Base-by-base conservation (phyloP, 1,140 invertebrate genomes). In the Atopsyche davidsoni region DNA sequence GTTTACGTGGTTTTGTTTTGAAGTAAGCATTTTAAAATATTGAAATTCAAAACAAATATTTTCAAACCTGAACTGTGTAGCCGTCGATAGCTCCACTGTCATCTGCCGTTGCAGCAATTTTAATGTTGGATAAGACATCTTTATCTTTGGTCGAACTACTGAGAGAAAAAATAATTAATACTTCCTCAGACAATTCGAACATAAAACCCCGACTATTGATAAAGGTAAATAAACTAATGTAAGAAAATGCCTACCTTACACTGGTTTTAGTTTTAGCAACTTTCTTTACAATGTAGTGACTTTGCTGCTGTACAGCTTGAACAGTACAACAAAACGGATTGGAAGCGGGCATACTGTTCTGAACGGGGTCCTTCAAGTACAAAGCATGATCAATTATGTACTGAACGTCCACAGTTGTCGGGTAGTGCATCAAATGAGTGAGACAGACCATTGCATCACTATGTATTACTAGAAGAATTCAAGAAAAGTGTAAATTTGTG, bases 331-430 rank as follows among this genome's bases (percentile, higher is more conserved):
- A 32, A 25, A 56, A 53, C 4, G 42, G 32, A 16, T 46, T 47
- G 3, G 32, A 1, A 6, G 35, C 14, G 4, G 55, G 55, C 23
- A 40, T 57, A 18, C 34, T 49, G 16, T 57, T 53, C 21, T 40
- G 41, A 9, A 53, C 36, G 3, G 55, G 50, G 42, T 57, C 18
- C 23, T 53, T 57, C 14, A 57, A 35, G 34, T 53, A 50, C 31
- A 57, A 31, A 16, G 55, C 55, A 21, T 53, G 41, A 25, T 57
- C 55, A 13, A 57, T 57, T 13, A 57, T 53, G 23, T 57, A 57
- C 44, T 57, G 55, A 4, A 57, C 46, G 24, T 57, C 55, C 14
- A 57, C 41, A 0, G 41, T 53, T 10, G 55, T 46, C 1, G 55
- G 55, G 28, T 57, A 57, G 22, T 57, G 51, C 46, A 57, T 49